Conservation (phyloP, 2,888 invertebrate genomes). For the Synanthedon myopaeformis region DNA sequence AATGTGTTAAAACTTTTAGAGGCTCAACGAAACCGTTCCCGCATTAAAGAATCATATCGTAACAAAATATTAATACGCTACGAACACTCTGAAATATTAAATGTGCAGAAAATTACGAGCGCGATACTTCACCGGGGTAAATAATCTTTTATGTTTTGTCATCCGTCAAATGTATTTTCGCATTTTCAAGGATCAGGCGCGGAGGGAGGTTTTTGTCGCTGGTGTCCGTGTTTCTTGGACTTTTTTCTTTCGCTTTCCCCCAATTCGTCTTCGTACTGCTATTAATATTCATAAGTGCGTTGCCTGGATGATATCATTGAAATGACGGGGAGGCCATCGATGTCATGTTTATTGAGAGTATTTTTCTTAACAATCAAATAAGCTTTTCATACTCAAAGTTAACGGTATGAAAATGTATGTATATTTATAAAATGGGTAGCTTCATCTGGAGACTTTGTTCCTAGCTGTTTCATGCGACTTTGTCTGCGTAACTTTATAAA, state of each 20-base stretch:
- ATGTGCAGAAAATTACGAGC: slow-evolving; percentile 49
- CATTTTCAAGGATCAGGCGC: slow-evolving; percentile 3
- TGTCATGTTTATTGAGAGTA: slow-evolving; percentile 3
- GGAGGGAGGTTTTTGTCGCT: slow-evolving; percentile 45
- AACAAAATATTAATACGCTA: slow-evolving; percentile 10
- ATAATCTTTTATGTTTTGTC: slow-evolving; percentile 55
- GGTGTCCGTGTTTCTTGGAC: slow-evolving; percentile 33
- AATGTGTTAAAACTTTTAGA: no score
- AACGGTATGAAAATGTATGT: no score
- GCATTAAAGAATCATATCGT: slow-evolving; percentile 1
- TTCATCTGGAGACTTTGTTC: no score
- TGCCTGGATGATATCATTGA: slow-evolving; percentile 38
- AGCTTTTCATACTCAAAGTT: no score
- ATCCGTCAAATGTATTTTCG: slow-evolving; percentile 64
- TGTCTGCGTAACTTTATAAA: no score
- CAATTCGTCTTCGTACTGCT: slow-evolving; percentile 31
- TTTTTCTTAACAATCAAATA: not conserved
- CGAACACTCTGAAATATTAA: slow-evolving; percentile 57
- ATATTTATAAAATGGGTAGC: no score
- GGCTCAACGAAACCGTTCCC: not conserved
- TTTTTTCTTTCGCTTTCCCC: slow-evolving; percentile 25
- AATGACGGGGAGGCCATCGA: slow-evolving; percentile 10
- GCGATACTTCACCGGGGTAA: slow-evolving; percentile 17
- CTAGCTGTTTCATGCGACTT: no score
- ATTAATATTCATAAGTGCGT: slow-evolving; percentile 69